Evolutionary conservation across 2,888 invertebrate species (phyloP).

Genomic region (Ceriagrion tenellum): DNA sequence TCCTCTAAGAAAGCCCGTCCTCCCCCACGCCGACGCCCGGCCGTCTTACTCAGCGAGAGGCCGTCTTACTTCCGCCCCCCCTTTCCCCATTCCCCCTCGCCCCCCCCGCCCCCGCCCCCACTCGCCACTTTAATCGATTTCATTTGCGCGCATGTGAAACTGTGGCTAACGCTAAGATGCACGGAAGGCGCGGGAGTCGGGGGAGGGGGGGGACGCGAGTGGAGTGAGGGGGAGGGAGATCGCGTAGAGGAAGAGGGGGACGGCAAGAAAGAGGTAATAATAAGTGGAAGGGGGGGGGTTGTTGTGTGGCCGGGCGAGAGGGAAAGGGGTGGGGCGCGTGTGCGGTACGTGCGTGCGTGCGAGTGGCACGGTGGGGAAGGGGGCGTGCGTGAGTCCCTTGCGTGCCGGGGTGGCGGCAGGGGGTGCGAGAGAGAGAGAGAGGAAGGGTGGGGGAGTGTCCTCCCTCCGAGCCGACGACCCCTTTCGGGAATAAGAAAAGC

Average conservation of each 20-base stretch:
- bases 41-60: background rate
- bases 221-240: constrained; percentile 72
- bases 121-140: constrained; percentile 84
- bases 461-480: background rate
- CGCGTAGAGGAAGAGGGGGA: background rate
- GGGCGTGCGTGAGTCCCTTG: background rate
- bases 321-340: background rate
- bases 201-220: constrained; percentile 75
- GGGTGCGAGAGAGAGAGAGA: background rate
- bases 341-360: background rate
- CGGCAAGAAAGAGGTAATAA: background rate
- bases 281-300: constrained; percentile 65
- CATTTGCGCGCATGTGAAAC: constrained; percentile 84
- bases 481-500: constrained; percentile 63
- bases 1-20: constrained; percentile 72
- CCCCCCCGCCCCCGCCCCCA: constrained; percentile 73
- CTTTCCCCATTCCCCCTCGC: constrained; percentile 70
- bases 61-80: constrained; percentile 68
- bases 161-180: constrained; percentile 77
- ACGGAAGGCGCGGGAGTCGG: constrained; percentile 68
- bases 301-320: background rate
- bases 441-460: background rate
- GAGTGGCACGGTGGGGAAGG: background rate
- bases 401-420: background rate
- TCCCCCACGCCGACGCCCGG: background rate